Percentiles rank a stretch among this genome's conserved stretches.
Evolutionary conservation across 2,888 invertebrate species (phyloP).

Genomic region (Drosophila diplacantha): DNA sequence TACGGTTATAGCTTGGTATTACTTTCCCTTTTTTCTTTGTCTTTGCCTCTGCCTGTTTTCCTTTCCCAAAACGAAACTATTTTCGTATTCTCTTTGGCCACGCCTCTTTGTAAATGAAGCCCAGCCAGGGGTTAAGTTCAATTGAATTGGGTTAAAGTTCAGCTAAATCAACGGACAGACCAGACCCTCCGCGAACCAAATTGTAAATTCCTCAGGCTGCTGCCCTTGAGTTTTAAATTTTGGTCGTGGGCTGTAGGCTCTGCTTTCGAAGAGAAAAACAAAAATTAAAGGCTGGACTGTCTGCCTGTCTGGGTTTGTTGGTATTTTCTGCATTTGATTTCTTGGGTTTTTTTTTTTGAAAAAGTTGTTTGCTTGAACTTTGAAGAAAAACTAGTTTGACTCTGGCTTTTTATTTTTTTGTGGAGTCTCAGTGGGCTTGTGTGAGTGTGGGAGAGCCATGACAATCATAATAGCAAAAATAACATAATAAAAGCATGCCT

Average conservation of each 20-base stretch:
- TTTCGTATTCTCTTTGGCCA: slow-evolving; percentile 7
- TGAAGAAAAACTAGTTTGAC: slow-evolving; percentile 25
- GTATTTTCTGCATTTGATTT: slow-evolving; percentile 5
- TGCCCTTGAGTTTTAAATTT: slow-evolving; percentile 11
- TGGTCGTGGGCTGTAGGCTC: slow-evolving; percentile 3
- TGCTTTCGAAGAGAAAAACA: slow-evolving; percentile 1
- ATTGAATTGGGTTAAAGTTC: slow-evolving; percentile 25
- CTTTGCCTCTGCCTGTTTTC: background rate
- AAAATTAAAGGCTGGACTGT: slow-evolving; percentile 2
- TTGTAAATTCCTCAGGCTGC: slow-evolving; percentile 3
- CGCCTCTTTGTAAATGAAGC: background rate
- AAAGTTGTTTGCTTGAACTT: slow-evolving; percentile 33
- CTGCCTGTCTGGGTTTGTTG: slow-evolving; percentile 3
- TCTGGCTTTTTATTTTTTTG: slow-evolving; percentile 2
- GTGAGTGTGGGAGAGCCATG: slow-evolving; percentile 32
- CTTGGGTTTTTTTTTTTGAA: slow-evolving; percentile 6
- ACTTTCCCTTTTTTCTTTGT: slow-evolving; percentile 20
- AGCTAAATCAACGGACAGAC: slow-evolving; percentile 5
- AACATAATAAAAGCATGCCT: background rate
- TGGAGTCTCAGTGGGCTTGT: slow-evolving; percentile 2
- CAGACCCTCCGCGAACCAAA: background rate
- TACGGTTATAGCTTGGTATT: slow-evolving; percentile 10
- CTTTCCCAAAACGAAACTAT: slow-evolving; percentile 19
- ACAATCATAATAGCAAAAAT: slow-evolving; percentile 2
- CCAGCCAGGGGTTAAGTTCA: slow-evolving; percentile 20